phyloP scores from a whole-genome alignment of 2,113 vertebrate species.

The Dasypus novemcinctus region DNA sequence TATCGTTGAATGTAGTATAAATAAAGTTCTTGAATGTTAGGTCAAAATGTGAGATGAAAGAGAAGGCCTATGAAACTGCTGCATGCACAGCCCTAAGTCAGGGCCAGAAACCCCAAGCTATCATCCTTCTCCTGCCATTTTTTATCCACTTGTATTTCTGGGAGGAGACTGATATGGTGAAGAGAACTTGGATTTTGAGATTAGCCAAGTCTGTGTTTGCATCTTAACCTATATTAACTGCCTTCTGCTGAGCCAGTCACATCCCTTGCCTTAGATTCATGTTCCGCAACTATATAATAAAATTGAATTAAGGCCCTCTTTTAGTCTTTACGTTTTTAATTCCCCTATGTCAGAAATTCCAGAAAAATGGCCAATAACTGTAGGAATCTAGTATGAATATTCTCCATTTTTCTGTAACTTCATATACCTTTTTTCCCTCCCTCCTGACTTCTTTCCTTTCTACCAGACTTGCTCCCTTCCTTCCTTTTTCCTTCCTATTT shows the following conservation, averaged over 20 bases:
- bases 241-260: neutral
- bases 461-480: neutral
- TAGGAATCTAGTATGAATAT: neutral
- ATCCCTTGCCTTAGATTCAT: neutral
- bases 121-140: neutral
- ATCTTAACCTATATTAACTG: neutral
- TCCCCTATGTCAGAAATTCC: neutral
- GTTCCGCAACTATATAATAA: neutral
- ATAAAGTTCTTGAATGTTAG: neutral
- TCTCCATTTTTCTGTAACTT: neutral
- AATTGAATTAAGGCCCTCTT: neutral
- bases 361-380: neutral
- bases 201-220: neutral
- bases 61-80: neutral
- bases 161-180: neutral
- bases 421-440: neutral
- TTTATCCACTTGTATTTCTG: neutral
- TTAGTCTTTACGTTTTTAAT: neutral
- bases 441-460: neutral
- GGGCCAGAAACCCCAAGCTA: too few species aligned
- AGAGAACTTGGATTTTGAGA: neutral
- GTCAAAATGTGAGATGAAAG: neutral
- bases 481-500: neutral
- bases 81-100: too few species aligned
- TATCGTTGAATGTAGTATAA: too few species aligned